phyloP scores from a whole-genome alignment of 2,888 invertebrate species.

The Microplitis deprimator region DNA sequence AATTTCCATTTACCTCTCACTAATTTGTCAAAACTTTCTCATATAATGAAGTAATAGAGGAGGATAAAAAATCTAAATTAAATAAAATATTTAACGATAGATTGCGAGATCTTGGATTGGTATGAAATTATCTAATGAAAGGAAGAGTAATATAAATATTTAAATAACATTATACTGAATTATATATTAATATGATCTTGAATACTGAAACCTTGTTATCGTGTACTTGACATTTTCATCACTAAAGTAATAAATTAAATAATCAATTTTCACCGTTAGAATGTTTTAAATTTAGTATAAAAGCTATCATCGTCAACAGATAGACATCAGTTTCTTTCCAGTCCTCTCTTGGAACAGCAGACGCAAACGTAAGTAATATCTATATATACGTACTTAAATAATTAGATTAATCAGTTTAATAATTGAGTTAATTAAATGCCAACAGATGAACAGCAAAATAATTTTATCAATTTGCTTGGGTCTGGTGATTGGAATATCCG shows the following conservation, averaged over 20 bases:
- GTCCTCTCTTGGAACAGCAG: not conserved
- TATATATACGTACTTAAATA: not conserved
- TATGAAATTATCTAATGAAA: not conserved
- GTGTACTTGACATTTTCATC: not conserved
- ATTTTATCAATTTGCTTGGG: not conserved
- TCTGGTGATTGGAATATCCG: not conserved
- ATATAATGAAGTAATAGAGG: not conserved
- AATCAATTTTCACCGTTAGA: not conserved
- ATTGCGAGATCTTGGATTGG: not conserved
- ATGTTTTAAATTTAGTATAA: not conserved
- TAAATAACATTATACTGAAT: not conserved
- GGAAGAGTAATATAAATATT: not conserved
- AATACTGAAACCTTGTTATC: not conserved
- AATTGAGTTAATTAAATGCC: not conserved
- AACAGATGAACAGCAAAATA: constrained; percentile 17
- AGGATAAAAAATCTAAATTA: not conserved
- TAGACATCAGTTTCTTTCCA: not conserved
- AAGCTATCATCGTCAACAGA: not conserved
- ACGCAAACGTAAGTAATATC: not conserved
- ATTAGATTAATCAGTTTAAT: not conserved
- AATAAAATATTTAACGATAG: not conserved
- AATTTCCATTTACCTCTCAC: no score
- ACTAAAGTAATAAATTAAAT: not conserved
- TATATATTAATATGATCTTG: not conserved
- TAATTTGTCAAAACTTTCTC: no score